These are phyloP conservation scores for Boulengeromyrus knoepffleri DNA, from an alignment of 2,113 vertebrate genomes.

Conservation along the genomic window DNA sequence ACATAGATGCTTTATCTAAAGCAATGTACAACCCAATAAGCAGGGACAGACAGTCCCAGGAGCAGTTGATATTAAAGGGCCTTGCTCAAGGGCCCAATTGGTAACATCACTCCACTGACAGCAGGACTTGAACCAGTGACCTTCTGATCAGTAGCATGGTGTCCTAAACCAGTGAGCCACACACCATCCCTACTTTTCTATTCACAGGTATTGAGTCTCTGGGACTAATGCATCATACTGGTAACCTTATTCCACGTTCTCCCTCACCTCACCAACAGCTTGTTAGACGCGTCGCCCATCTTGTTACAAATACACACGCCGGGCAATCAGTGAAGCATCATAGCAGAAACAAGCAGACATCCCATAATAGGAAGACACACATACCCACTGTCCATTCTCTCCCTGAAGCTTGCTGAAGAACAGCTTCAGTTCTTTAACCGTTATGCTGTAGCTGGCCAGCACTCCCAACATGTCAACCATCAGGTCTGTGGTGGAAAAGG, in stretches of 20 bases:
- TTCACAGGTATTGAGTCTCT: neutral
- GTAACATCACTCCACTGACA: neutral
- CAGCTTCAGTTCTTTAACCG: conserved; percentile 90
- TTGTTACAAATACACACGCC: neutral
- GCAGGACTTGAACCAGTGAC: neutral
- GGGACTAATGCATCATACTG: neutral
- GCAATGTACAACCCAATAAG: neutral
- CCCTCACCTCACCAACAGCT: neutral
- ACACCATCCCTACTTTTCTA: neutral
- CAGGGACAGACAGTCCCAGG: conserved; percentile 27
- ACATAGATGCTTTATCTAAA: conserved; percentile 36
- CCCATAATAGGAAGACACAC: conserved; percentile 13
- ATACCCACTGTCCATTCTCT: conserved; percentile 92
- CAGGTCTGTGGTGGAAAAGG: conserved; percentile 67
- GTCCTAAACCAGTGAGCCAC: neutral
- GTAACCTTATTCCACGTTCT: neutral
- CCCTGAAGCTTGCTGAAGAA: conserved; percentile 97
- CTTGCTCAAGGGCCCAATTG: neutral
- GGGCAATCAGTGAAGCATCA: neutral
- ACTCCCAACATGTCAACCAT: conserved; percentile 95
- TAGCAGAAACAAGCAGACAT: neutral
- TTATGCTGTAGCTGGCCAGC: conserved; percentile 92
- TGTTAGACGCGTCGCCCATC: neutral
- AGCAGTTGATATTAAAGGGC: neutral
- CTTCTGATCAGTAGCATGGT: neutral